Evolutionary conservation across 2,113 vertebrate species (phyloP).

Genomic region (Bothrops jararaca): DNA sequence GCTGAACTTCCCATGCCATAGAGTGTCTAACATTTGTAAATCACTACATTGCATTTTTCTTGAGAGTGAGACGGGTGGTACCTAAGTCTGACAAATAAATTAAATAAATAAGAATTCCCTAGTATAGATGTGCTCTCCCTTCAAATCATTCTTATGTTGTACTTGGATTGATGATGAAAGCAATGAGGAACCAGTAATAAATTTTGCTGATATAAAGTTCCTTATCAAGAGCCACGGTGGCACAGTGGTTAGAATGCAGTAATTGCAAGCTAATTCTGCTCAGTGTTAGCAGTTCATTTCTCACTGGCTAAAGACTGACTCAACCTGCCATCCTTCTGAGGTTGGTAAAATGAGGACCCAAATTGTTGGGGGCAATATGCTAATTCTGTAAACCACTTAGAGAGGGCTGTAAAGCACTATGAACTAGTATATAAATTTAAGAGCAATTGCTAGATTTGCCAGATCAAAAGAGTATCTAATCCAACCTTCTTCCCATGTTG

Average conservation of each 20-base stretch:
- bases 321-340: no score
- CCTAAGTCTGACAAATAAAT: background rate
- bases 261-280: no score
- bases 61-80: background rate
- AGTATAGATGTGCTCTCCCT: background rate
- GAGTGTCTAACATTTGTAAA: background rate
- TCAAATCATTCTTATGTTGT: background rate
- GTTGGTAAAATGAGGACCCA: background rate
- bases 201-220: background rate
- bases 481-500: background rate
- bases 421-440: background rate
- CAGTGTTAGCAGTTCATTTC: background rate
- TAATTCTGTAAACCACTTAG: background rate
- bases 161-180: background rate
- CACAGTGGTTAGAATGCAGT: no score
- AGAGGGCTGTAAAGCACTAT: background rate
- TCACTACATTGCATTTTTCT: background rate
- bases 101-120: background rate
- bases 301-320: background rate
- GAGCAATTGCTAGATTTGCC: background rate
- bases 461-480: background rate
- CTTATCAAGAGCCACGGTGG: no score
- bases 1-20: background rate
- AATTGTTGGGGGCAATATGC: background rate
- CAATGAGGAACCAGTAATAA: background rate